phyloP scores from a whole-genome alignment of 2,888 invertebrate species.

The Pristionchus exspectatus region DNA sequence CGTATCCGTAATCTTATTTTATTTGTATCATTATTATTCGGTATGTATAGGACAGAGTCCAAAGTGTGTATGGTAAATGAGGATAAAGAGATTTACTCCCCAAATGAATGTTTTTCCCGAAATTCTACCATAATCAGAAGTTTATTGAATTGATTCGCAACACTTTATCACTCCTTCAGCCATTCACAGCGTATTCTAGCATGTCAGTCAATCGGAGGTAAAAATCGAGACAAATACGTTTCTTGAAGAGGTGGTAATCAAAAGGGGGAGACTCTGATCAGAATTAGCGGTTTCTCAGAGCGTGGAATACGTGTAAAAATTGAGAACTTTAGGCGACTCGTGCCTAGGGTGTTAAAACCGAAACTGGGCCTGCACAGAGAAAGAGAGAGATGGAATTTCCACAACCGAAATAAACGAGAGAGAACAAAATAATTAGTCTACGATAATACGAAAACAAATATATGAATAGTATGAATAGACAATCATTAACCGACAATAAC shows the following conservation, averaged over 20 bases:
- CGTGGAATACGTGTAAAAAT: neutral
- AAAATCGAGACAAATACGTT: no score
- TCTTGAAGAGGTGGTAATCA: neutral
- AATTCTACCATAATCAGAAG: no score
- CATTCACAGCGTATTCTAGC: no score
- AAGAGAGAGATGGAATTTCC: neutral
- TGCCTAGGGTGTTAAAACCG: neutral
- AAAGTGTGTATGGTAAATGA: neutral
- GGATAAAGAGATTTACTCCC: neutral
- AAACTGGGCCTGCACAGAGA: neutral
- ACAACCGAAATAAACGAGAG: neutral
- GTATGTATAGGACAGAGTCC: neutral
- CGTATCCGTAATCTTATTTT: neutral
- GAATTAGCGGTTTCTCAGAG: constrained; percentile 15
- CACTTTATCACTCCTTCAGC: no score
- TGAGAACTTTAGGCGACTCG: neutral
- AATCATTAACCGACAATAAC: neutral
- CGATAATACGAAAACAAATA: neutral
- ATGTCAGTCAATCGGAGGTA: no score
- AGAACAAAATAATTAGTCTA: neutral
- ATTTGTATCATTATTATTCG: neutral
- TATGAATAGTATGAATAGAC: neutral
- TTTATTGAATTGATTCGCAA: no score
- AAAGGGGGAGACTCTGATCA: neutral
- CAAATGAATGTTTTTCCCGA: no score